Evolutionary conservation across 2,888 invertebrate species (phyloP).

Genomic region (Andrena bicolor): DNA sequence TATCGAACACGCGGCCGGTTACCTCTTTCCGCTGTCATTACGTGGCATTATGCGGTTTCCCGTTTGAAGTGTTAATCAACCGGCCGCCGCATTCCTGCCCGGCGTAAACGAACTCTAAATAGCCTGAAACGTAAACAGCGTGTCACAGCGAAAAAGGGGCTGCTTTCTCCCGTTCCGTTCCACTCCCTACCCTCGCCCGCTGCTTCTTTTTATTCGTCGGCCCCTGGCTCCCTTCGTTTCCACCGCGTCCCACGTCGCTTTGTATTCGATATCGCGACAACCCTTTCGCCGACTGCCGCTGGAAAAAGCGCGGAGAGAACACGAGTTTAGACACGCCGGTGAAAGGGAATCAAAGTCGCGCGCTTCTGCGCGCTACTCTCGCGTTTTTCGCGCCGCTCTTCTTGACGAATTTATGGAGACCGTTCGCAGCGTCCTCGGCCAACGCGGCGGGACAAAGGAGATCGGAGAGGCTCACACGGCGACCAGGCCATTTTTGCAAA

Average conservation of each 20-base stretch:
- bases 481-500: slow-evolving; percentile 17
- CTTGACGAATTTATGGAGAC: not conserved
- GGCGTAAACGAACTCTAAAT: slow-evolving; percentile 74
- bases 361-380: not conserved
- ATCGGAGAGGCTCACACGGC: not conserved
- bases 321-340: slow-evolving; percentile 24
- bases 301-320: not conserved
- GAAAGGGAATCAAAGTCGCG: slow-evolving; percentile 22
- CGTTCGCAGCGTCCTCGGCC: no score
- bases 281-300: slow-evolving; percentile 24
- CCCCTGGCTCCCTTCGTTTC: slow-evolving; percentile 7
- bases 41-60: slow-evolving; percentile 77
- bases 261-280: slow-evolving; percentile 52
- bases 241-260: slow-evolving; percentile 18
- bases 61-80: slow-evolving; percentile 79
- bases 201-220: not conserved
- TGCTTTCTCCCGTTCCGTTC: slow-evolving; percentile 24
- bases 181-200: not conserved
- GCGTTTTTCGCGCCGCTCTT: not conserved
- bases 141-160: slow-evolving; percentile 55
- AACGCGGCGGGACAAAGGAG: slow-evolving; percentile 9
- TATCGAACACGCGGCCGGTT: slow-evolving; percentile 68
- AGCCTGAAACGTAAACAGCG: slow-evolving; percentile 71
- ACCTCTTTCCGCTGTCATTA: slow-evolving; percentile 71
- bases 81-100: slow-evolving; percentile 65